phyloP scores from a whole-genome alignment of 2,797 vertebrate genomes.

The Pipistrellus nathusii region DNA sequence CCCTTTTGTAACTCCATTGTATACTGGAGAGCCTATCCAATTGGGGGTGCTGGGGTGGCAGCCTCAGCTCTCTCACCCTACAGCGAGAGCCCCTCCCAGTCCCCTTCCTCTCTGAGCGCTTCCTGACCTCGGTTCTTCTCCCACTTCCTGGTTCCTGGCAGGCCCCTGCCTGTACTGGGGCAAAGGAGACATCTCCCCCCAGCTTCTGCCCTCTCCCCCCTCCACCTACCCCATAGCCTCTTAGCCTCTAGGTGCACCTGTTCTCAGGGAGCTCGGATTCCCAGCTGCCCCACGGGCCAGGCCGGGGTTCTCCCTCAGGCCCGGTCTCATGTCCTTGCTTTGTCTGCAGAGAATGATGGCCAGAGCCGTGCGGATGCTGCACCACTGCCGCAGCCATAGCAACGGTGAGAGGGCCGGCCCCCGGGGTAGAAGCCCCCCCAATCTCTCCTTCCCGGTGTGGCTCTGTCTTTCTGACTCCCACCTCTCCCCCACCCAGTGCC shows the following conservation, averaged over 20 bases:
- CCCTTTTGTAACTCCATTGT: background rate
- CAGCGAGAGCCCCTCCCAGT: background rate
- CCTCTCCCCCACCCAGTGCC: slow-evolving; percentile 88
- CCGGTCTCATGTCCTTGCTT: slow-evolving; percentile 28
- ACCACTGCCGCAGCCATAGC: slow-evolving; percentile 91
- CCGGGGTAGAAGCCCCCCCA: fast-evolving
- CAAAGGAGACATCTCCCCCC: background rate
- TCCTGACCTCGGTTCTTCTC: background rate
- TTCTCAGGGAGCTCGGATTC: background rate
- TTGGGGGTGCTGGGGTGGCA: background rate
- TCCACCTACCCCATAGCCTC: background rate
- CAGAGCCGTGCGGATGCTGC: slow-evolving; percentile 92
- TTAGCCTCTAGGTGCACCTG: background rate
- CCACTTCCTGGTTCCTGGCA: background rate
- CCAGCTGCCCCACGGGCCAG: background rate
- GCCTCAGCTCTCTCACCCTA: background rate
- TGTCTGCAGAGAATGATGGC: slow-evolving; percentile 94
- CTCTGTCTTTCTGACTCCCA: background rate
- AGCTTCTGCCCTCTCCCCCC: too few species aligned
- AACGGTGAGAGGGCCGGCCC: slow-evolving; percentile 87
- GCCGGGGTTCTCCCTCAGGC: background rate
- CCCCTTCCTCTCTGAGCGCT: background rate
- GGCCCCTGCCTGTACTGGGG: background rate
- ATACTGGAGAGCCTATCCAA: background rate
- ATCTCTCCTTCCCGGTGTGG: background rate